phyloP scores from a whole-genome alignment of 2,113 vertebrate species.

The Xiphias gladius region DNA sequence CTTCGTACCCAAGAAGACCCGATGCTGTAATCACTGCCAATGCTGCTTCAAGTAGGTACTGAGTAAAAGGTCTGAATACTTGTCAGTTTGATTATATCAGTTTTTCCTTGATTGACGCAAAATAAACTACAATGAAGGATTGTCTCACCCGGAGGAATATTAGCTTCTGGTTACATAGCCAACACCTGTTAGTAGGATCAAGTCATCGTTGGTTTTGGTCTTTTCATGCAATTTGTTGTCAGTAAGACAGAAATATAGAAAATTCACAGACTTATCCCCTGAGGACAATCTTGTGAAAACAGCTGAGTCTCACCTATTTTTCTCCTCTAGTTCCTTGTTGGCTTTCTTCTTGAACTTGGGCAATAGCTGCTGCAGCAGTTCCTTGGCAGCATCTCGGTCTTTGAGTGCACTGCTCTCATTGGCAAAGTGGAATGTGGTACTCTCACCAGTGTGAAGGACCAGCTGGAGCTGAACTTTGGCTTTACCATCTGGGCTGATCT shows the following conservation, averaged over 20 bases:
- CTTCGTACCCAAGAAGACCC: too few relatives aligned
- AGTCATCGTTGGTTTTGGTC: not conserved
- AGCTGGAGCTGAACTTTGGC: conserved; percentile 98
- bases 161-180: not conserved
- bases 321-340: conserved; percentile 98
- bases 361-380: conserved; percentile 96
- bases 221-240: not conserved
- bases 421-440: conserved; percentile 97
- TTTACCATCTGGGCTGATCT: conserved; percentile 99
- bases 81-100: too few relatives aligned
- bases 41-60: too few relatives aligned
- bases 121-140: not conserved
- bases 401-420: conserved; percentile 95
- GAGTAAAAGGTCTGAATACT: too few relatives aligned
- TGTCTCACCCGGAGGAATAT: not conserved
- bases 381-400: conserved; percentile 95
- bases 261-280: not conserved
- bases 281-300: not conserved
- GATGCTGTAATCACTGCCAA: too few relatives aligned
- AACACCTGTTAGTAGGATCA: not conserved
- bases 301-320: conserved; percentile 89
- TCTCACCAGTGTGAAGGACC: conserved; percentile 95
- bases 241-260: not conserved
- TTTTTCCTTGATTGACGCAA: not conserved
- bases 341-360: conserved; percentile 99